Evolutionary conservation across 1,140 invertebrate genomes (phyloP), one percentile per base, ranked within the genome.

Genomic region (Camponotus pennsylvanicus): DNA sequence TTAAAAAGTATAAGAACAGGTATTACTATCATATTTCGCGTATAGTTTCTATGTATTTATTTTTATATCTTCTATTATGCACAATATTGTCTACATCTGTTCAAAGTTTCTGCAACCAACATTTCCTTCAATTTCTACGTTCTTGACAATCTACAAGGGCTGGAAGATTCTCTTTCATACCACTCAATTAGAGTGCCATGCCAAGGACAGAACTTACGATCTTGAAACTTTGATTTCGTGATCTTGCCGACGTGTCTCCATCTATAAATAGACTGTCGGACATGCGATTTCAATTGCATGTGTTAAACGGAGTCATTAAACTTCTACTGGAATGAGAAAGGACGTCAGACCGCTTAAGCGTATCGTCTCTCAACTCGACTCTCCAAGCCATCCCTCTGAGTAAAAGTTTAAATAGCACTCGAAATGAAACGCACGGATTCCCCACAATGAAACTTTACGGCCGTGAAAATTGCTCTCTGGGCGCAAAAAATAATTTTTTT

Each of bases 131-230:
- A 75, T 37, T 57, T 15, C 9, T 15, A 34, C 18, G n/a, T 27
- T 63, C 45, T 57, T 49, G n/a, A 86, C 52, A 63, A 37, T 37
- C 34, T 61, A 4, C 40, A 69, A 83, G 55, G 21, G 32, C 45
- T 42, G 21, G 49, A 67, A 86, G 88, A 70, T 57, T 9, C 52
- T 85, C 59, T 45, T 77, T 64, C 73, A 66, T 73, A 77, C 70
- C 67, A 83, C 87, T 92, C 91, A 92, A 92, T 92, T 92, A 92
- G 90, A 92, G 89, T 80, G 64, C 59, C 37, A 37, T 40, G 21
- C 45, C 80, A 80, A 79, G 49, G 45, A 67, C 32, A 45, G 88
- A 37, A 89, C 82, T 87, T 66, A 75, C 83, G 86, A 92, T 92
- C 88, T 88, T 66, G 89, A 92, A 92, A 92, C 77, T 92, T 91